phyloP scores from a whole-genome alignment of 2,888 invertebrate genomes.

The Drosophila meridiana region DNA sequence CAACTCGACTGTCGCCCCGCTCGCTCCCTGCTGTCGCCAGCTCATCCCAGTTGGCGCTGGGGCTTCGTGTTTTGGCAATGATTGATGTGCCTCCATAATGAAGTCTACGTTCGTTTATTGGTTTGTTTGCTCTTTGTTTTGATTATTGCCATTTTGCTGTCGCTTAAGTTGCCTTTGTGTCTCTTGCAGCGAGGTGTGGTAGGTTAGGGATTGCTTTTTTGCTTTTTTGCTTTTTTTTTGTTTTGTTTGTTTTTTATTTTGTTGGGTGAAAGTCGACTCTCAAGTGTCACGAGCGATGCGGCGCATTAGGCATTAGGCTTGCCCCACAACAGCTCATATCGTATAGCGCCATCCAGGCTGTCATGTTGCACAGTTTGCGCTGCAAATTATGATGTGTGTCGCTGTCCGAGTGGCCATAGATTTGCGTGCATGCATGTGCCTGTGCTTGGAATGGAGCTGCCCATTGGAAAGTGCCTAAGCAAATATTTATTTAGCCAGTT shows the following conservation, averaged over 20 bases:
- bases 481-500: slow-evolving; percentile 12
- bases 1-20: slow-evolving; percentile 40
- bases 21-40: background rate
- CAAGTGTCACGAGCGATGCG: slow-evolving; percentile 25
- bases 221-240: background rate
- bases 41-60: background rate
- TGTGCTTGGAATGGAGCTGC: background rate
- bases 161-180: slow-evolving; percentile 57
- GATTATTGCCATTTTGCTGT: slow-evolving; percentile 72
- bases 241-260: background rate
- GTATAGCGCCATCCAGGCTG: slow-evolving; percentile 29
- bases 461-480: slow-evolving; percentile 47
- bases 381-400: slow-evolving; percentile 53
- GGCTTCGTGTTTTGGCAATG: slow-evolving; percentile 68
- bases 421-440: background rate
- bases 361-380: slow-evolving; percentile 40
- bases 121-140: slow-evolving; percentile 74
- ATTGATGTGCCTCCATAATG: slow-evolving; percentile 73
- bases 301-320: slow-evolving; percentile 40
- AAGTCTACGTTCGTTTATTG: slow-evolving; percentile 68
- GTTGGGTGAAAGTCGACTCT: slow-evolving; percentile 53
- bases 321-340: slow-evolving; percentile 40
- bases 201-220: slow-evolving; percentile 64
- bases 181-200: slow-evolving; percentile 63
- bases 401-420: slow-evolving; percentile 18